Percentiles rank a stretch among this genome's conserved stretches.
Evolutionary conservation across 2,113 vertebrate genomes (phyloP).

Genomic region (Lucifuga dentata): DNA sequence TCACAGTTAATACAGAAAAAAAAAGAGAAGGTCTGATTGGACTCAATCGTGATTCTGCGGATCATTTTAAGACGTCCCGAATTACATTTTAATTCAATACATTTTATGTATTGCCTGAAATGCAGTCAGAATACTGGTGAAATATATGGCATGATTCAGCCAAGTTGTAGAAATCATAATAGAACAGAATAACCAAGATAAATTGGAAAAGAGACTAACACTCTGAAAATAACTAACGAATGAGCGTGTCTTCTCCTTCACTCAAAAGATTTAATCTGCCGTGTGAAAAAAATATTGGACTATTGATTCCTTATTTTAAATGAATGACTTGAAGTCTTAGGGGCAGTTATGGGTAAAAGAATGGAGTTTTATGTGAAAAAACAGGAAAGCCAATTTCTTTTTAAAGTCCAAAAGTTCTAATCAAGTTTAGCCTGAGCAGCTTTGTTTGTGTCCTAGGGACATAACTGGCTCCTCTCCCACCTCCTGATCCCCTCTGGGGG

Average conservation of each 20-base stretch:
- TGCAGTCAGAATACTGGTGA: too few relatives aligned
- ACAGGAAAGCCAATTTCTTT: background rate
- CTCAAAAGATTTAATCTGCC: constrained; percentile 8
- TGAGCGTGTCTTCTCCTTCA: background rate
- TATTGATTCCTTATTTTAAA: constrained; percentile 11
- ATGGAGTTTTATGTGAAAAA: background rate
- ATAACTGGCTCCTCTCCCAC: constrained; percentile 24
- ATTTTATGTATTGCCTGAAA: too few relatives aligned
- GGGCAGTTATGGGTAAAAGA: background rate
- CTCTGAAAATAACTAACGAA: background rate
- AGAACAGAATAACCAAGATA: background rate
- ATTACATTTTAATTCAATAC: too few relatives aligned
- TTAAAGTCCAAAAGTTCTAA: constrained; percentile 26
- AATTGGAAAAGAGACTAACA: background rate
- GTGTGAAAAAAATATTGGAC: constrained; percentile 7
- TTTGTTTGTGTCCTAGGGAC: constrained; percentile 41
- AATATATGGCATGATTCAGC: too few relatives aligned
- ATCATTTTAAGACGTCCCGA: too few relatives aligned
- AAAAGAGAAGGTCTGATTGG: too few relatives aligned
- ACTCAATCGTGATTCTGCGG: too few relatives aligned
- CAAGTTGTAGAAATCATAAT: background rate
- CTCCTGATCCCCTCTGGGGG: constrained; percentile 33
- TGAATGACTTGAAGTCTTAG: constrained; percentile 3
- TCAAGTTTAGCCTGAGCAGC: constrained; percentile 34
- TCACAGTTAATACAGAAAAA: too few relatives aligned